Percentiles rank a stretch among this genome's conserved stretches.
phyloP scores from a whole-genome alignment of 23 tunicate genomes.

The Halocynthia aurantium region DNA sequence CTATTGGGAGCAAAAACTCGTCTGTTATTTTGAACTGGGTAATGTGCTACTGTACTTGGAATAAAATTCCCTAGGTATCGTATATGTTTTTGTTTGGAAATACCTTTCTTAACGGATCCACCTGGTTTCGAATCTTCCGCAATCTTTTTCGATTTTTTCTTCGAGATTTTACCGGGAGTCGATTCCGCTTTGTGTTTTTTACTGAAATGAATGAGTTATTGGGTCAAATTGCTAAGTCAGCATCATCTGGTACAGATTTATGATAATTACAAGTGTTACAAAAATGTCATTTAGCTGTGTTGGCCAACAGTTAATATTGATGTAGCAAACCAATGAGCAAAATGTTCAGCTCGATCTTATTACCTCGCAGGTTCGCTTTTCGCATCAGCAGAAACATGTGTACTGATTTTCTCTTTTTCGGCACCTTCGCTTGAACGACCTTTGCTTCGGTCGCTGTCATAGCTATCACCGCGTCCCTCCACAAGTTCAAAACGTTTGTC shows the following conservation, averaged over 20 bases:
- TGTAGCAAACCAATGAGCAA: background rate
- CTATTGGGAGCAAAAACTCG: too few species aligned
- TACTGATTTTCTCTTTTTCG: background rate
- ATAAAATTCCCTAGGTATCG: too few species aligned
- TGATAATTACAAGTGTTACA: too few species aligned
- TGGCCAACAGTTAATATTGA: background rate
- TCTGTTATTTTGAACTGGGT: too few species aligned
- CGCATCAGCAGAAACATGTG: background rate
- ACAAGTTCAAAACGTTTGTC: conserved; percentile 11
- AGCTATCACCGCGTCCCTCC: background rate
- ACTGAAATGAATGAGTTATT: background rate
- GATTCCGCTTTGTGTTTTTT: conserved; percentile 18
- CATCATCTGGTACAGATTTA: too few species aligned
- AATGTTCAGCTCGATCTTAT: background rate
- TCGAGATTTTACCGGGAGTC: background rate
- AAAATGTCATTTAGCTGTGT: too few species aligned
- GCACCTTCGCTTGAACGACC: background rate
- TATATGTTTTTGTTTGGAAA: background rate
- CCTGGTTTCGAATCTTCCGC: conserved; percentile 2
- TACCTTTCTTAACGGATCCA: conserved; percentile 3
- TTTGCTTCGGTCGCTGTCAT: conserved; percentile 8
- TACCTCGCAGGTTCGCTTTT: too few species aligned
- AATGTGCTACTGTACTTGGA: too few species aligned
- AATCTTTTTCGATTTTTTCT: conserved; percentile 24
- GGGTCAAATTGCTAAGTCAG: background rate